These are phyloP conservation scores for Drosophila watanabei DNA, from an alignment of 1,140 invertebrate species.

Conservation along the genomic window DNA sequence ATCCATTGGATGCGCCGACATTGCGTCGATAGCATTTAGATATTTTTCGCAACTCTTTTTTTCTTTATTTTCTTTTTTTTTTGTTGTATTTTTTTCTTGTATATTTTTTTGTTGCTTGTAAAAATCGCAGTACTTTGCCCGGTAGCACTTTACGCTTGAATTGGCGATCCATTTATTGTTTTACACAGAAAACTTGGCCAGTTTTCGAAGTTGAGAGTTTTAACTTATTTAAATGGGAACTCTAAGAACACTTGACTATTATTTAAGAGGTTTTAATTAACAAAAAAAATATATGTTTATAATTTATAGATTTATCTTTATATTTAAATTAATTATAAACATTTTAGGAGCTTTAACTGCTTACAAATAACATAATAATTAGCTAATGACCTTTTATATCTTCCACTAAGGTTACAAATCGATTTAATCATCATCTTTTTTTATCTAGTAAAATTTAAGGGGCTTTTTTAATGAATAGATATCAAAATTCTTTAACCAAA, in stretches of 20 bases:
- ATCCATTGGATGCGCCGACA: conserved; percentile 61
- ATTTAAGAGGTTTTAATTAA: neutral
- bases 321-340: neutral
- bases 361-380: neutral
- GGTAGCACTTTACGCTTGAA: conserved; percentile 67
- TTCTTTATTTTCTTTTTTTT: neutral
- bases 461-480: neutral
- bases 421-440: neutral
- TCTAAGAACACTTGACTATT: neutral
- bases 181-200: conserved; percentile 15
- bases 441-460: neutral
- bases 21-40: conserved; percentile 67
- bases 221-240: neutral
- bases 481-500: neutral
- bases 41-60: conserved; percentile 31
- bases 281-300: neutral
- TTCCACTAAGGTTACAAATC: neutral
- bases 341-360: too few relatives aligned
- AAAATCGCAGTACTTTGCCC: conserved; percentile 42
- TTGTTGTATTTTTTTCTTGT: conserved; percentile 1
- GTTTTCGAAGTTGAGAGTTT: neutral
- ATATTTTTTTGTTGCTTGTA: conserved; percentile 15
- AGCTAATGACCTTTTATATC: neutral
- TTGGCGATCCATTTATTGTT: conserved; percentile 61
- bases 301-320: neutral